Evolutionary conservation across 2,797 vertebrate species (phyloP).

Genomic region (Malacoctenus gilli): DNA sequence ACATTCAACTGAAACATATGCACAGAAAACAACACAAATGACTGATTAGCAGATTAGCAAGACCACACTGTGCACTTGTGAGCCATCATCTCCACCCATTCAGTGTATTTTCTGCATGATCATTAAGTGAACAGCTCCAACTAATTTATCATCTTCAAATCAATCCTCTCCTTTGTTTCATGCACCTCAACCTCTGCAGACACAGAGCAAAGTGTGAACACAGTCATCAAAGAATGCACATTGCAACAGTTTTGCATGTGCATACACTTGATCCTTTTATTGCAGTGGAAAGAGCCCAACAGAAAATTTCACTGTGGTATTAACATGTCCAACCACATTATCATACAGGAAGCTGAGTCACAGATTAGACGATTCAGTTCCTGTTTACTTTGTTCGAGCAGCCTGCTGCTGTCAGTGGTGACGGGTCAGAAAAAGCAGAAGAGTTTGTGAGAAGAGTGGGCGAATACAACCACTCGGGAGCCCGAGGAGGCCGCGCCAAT

Average conservation of each 20-base stretch:
- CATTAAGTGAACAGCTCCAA: no score
- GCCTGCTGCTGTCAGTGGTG: constrained; percentile 6
- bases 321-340: constrained; percentile 37
- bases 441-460: background rate
- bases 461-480: background rate
- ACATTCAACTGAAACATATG: no score
- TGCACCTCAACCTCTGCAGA: no score
- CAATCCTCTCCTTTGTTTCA: no score
- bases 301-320: constrained; percentile 19
- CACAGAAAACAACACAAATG: no score
- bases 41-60: no score
- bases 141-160: no score
- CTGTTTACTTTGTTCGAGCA: constrained; percentile 45
- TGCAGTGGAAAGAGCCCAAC: background rate
- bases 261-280: background rate
- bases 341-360: constrained; percentile 68
- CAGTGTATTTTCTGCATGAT: no score
- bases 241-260: background rate
- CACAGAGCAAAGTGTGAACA: no score
- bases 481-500: background rate
- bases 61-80: no score
- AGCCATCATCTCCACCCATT: no score
- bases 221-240: no score
- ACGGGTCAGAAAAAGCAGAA: constrained; percentile 12
- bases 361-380: constrained; percentile 51